Base-by-base conservation (phyloP, 2,113 vertebrate species). In the Oenanthe melanoleuca region DNA sequence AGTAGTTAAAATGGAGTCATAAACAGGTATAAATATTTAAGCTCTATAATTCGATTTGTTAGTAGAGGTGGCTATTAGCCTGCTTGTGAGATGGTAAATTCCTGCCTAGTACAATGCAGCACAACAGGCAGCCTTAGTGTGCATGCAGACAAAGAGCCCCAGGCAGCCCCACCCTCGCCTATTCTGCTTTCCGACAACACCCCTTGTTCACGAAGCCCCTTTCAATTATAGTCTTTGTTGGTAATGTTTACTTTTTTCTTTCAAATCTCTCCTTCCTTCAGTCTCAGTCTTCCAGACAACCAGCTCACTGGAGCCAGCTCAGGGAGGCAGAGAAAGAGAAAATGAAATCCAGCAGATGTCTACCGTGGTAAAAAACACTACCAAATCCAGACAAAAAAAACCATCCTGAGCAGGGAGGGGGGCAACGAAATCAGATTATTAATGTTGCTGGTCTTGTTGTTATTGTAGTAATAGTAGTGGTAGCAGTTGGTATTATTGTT, bases 1-100 rank as follows among this genome's bases (percentile, higher is more conserved):
- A 95, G 96, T 96, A 96, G 95, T 96, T 94, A 92, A 95, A 88
- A 87, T 82, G 12, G 66, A 95, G 73, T 28, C 50, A 85, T 88
- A 97, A 97, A 92, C 92, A 96, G 86, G 73, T 85, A 94, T 97
- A 98, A 98, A 98, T 97, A 97, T 98, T 98, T 98, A 94, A 96
- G 94, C 55, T 80, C 77, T 56, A 65, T 92, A 84, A 59, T 95
- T 97, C 42, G 78, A 86, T 94, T 85, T 96, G 84, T 95, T 97
- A 96, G 82, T 60, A 93, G 86, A 70, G 80, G 73, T 82, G 77
- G 88, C 94, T 96, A 96, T 97, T 98, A 97, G 89, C 29, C 92
- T 86, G 86, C 91, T 73, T 81, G 89, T 88, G 94, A 96, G 93
- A 96, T 85, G 93, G 96, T 88, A 95, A 96, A 95, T 96, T 97